Evolutionary conservation across 1,140 invertebrate genomes (phyloP).

Genomic region (Charaxes varanes): DNA sequence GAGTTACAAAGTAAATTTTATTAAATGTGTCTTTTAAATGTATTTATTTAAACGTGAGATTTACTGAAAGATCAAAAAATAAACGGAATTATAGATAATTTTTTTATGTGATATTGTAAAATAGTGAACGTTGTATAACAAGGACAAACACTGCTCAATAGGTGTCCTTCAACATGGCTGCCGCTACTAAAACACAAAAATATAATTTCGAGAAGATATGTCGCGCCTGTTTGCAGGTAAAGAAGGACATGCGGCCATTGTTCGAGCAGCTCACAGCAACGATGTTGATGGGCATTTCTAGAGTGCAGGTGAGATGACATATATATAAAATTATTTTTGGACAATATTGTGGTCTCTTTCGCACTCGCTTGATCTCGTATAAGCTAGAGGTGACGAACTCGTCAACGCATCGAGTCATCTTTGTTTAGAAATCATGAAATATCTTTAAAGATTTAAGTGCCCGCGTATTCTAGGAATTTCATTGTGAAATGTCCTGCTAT

Average conservation of each 20-base stretch:
- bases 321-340: slow-evolving; percentile 45
- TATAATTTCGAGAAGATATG: slow-evolving; percentile 76
- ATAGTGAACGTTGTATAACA: slow-evolving; percentile 36
- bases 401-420: slow-evolving; percentile 56
- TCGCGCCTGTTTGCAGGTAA: slow-evolving; percentile 76
- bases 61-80: no score
- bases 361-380: slow-evolving; percentile 20
- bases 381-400: slow-evolving; percentile 22
- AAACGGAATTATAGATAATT: no score
- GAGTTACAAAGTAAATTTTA: neutral
- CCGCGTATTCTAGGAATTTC: slow-evolving; percentile 51
- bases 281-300: slow-evolving; percentile 77
- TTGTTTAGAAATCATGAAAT: slow-evolving; percentile 61
- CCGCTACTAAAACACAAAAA: slow-evolving; percentile 41
- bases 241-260: slow-evolving; percentile 77
- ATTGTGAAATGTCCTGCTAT: slow-evolving; percentile 60
- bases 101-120: slow-evolving; percentile 5
- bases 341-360: slow-evolving; percentile 57
- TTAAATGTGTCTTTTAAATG: slow-evolving; percentile 2
- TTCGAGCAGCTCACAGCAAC: slow-evolving; percentile 77
- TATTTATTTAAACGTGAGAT: no score
- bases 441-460: slow-evolving; percentile 43
- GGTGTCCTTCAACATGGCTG: slow-evolving; percentile 65
- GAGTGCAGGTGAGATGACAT: slow-evolving; percentile 69
- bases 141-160: slow-evolving; percentile 52